phyloP scores from a whole-genome alignment of 1,140 invertebrate genomes.

The Palaemon carinicauda region DNA sequence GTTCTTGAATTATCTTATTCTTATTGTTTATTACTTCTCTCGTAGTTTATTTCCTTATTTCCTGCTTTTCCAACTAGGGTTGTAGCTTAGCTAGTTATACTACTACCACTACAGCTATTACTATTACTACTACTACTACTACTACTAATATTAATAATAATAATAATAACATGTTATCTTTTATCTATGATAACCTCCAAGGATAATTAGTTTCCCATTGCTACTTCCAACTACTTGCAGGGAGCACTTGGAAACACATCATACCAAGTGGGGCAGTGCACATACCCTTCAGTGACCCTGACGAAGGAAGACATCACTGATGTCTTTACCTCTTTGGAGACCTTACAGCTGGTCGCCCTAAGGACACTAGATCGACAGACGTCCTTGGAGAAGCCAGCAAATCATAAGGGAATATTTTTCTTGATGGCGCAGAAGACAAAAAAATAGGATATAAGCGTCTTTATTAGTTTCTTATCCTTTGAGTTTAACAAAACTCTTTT shows the following conservation, averaged over 20 bases:
- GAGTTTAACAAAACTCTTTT: no score
- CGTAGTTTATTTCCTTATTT: no score
- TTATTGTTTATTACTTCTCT: no score
- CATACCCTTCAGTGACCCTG: neutral
- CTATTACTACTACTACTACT: no score
- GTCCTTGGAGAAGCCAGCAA: neutral
- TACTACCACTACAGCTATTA: no score
- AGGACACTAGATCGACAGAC: neutral
- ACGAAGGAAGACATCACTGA: neutral
- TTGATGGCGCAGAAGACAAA: neutral
- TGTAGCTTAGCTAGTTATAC: no score
- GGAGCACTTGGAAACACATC: neutral
- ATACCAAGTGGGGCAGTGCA: neutral
- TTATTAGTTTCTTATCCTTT: no score
- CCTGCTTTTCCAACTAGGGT: no score
- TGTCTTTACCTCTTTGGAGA: neutral
- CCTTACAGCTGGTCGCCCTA: neutral
- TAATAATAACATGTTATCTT: no score
- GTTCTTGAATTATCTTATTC: no score
- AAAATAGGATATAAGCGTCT: neutral
- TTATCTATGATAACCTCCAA: neutral
- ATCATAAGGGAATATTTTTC: neutral
- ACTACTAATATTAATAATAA: no score
- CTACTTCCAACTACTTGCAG: neutral
- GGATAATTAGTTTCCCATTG: neutral